These are phyloP conservation scores for Pteropus rufus DNA, from an alignment of 2,797 vertebrate species.

Conservation along the genomic window DNA sequence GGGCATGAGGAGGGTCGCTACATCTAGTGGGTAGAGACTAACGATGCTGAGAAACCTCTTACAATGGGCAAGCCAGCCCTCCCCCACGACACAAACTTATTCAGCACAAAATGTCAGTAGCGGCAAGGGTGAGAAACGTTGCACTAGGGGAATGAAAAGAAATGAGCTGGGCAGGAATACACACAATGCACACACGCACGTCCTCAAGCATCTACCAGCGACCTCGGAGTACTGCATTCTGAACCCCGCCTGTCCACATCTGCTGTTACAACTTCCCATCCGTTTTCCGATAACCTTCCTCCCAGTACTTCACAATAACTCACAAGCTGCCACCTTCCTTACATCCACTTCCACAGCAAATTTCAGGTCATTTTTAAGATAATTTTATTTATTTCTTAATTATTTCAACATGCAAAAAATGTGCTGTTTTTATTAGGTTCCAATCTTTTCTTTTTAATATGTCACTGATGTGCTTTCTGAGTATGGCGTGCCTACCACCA, in stretches of 20 bases:
- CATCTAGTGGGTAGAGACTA: not conserved
- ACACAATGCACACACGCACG: no score
- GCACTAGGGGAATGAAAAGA: not conserved
- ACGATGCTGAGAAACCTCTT: not conserved
- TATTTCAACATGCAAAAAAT: not conserved
- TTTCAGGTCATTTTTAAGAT: not conserved
- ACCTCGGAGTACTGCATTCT: rapidly evolving
- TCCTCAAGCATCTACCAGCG: not conserved
- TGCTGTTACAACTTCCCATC: not conserved
- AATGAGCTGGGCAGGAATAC: not conserved
- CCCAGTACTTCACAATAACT: not conserved
- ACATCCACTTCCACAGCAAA: not conserved
- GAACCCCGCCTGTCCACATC: not conserved
- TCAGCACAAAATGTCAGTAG: not conserved
- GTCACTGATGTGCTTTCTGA: not conserved
- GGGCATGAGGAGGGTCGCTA: not conserved
- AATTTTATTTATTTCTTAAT: not conserved
- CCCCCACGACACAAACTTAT: not conserved
- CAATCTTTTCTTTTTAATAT: not conserved
- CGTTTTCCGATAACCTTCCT: no score
- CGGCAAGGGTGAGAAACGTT: not conserved
- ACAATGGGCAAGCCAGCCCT: not conserved
- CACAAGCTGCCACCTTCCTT: not conserved
- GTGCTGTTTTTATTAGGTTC: not conserved
- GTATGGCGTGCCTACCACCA: not conserved